Evolutionary conservation across 1,140 invertebrate genomes (phyloP), one percentile per base, ranked within the genome.

Genomic region (Drosophila trapezifrons): DNA sequence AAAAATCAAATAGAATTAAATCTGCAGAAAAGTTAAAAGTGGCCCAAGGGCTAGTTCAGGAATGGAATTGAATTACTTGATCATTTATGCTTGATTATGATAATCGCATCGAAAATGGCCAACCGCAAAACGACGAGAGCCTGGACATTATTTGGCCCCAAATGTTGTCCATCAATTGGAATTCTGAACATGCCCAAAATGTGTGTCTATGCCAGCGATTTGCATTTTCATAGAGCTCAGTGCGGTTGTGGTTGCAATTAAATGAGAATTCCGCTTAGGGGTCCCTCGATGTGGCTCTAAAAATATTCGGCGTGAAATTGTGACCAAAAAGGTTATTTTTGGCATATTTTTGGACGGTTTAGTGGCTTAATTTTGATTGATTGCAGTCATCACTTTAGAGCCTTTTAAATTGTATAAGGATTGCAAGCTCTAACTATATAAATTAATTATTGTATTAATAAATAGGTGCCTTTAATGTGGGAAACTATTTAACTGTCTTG

Each of bases 11-110:
- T 47, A 20, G 35, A 71, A 40, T 47, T 47, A 20, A 27, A 49
- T 58, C 20, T 38, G 20, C 37, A 8, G 32, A 3, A 43, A 13
- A 13, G 17, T 18, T 25, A 18, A 29, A 18, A 37, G 2, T 4
- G 25, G 12, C 15, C 47, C 15, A 12, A 18, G 29, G 18, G 57
- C 29, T 4, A 22, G 18, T n/a, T 40, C 18, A 32, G 3, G 18
- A 18, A 17, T 52, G 15, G 2, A 54, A 54, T 54, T n/a, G 65
- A 71, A 71, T 58, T 49, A 47, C 51, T 66, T 66, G 46, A 42
- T 57, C 67, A 70, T 71, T 71, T 70, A 70, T 47, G 66, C 43
- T 58, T 49, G 66, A 72, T 71, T 72, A 72, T 72, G 65, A 58
- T 71, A 71, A 71, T 71, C 42, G 56, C 66, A 47, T 32, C 20